Evolutionary conservation across 2,888 invertebrate species (phyloP).

Genomic region (Neoitamus cyanurus): DNA sequence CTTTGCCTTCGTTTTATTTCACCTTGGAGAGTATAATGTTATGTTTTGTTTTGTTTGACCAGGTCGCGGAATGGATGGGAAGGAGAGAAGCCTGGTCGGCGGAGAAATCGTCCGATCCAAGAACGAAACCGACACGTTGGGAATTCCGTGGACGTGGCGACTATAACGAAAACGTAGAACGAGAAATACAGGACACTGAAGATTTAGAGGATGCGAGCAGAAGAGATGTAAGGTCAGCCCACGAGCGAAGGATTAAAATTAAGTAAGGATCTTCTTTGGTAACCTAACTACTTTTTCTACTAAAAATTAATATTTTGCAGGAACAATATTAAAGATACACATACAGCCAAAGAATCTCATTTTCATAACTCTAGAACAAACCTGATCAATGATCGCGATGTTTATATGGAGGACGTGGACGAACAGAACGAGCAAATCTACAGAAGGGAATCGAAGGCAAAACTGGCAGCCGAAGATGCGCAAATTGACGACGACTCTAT

Average conservation of each 20-base stretch:
- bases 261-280: conserved; percentile 56
- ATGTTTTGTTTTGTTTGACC: neutral
- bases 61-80: conserved; percentile 77
- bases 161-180: conserved; percentile 63
- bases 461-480: conserved; percentile 60
- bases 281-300: neutral
- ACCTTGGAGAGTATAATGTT: neutral
- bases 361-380: conserved; percentile 66
- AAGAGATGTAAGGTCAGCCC: conserved; percentile 60
- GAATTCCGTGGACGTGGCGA: conserved; percentile 75
- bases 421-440: conserved; percentile 60
- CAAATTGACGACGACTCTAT: conserved; percentile 79
- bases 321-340: conserved; percentile 58
- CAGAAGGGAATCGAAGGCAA: conserved; percentile 53
- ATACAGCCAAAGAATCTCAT: conserved; percentile 64
- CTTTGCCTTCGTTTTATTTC: neutral
- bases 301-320: conserved; percentile 54
- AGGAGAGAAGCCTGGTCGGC: conserved; percentile 89
- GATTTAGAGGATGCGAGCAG: conserved; percentile 62
- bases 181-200: conserved; percentile 68
- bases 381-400: conserved; percentile 65
- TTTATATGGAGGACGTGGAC: conserved; percentile 62
- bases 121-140: conserved; percentile 78
- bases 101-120: conserved; percentile 73
- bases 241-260: conserved; percentile 63